Base-by-base conservation (phyloP, 2,888 invertebrate genomes). In the Caenorhabditis sulstoni region DNA sequence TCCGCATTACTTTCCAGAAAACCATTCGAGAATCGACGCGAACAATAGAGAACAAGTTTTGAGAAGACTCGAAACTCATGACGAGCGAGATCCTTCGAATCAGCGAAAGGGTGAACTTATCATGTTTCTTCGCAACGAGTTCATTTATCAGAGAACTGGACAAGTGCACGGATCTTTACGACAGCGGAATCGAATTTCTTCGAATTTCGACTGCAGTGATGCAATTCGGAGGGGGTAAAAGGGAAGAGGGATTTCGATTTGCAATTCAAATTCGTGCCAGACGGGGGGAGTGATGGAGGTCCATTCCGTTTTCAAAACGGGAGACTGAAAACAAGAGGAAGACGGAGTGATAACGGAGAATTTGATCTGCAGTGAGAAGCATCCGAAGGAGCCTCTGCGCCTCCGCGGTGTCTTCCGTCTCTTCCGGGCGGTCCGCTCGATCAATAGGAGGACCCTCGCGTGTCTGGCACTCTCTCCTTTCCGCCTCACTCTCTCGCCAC, bases 391-490 rank as follows among this genome's bases (percentile, higher is more conserved):
- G 16, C 11, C 45, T 47, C 50, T 41, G 49, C 62, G 55, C 64
- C 64, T 41, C 55, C 53, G 20, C 52, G 45, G 45, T 49, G 45
- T 59, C 39, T 52, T 39, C 16, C 49, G 41, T 71, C 53, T 57
- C 23, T 22, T 29, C 49, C 55, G 71, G 71, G 71, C 71, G 71
- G 62, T 45, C 29, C 29, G 29, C 29, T 62, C 64, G 20, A 71
- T 71, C 71, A 71, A 71, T 71, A 71, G 44, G 29, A 7, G 29
- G 4, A 29, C 29, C 29, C 4, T 7, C 58, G 8, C 39, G 12
- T 58, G 64, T 58, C 73, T 73, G 50, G 14, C 44, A 41, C 41
- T 44, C 73, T 74, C 65, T 18, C 8, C 35, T 41, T 37, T 44
- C 50, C 22, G 37, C 50, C 18, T 37, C 59, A 59, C 65, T 74